Evolutionary conservation across 2,113 vertebrate species (phyloP).

Genomic region (Nannobrachium achirus): DNA sequence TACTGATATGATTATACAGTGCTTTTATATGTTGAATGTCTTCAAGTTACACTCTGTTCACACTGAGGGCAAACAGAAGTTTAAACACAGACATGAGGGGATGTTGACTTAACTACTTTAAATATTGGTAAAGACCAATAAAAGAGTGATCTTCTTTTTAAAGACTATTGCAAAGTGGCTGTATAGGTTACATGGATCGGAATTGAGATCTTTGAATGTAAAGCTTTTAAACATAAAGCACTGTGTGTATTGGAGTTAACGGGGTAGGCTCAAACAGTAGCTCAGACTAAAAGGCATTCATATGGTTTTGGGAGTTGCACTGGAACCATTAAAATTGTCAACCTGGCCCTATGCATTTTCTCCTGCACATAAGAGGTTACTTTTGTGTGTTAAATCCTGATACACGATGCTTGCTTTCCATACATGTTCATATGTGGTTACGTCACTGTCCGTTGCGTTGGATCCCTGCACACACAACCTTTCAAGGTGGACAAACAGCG

Average conservation of each 20-base stretch:
- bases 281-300: constrained; percentile 69
- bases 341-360: constrained; percentile 60
- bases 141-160: constrained; percentile 28
- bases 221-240: constrained; percentile 70
- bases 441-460: constrained; percentile 37
- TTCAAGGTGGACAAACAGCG: constrained; percentile 28
- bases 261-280: constrained; percentile 54
- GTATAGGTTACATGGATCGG: constrained; percentile 29
- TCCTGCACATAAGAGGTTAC: constrained; percentile 65
- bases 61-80: constrained; percentile 13
- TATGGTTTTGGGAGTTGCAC: constrained; percentile 64
- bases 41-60: constrained; percentile 45
- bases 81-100: constrained; percentile 33
- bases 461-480: constrained; percentile 39
- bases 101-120: constrained; percentile 33
- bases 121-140: constrained; percentile 23
- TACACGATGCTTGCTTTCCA: constrained; percentile 52
- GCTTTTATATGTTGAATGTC: constrained; percentile 40
- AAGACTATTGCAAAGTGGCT: constrained; percentile 53
- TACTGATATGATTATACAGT: constrained; percentile 30
- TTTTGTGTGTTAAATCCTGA: constrained; percentile 68
- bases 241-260: constrained; percentile 56
- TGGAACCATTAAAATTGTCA: constrained; percentile 50
- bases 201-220: constrained; percentile 55
- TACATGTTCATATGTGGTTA: constrained; percentile 45